Evolutionary conservation across 2,113 vertebrate genomes (phyloP), one percentile per base, ranked within the genome.

Genomic region (Scophthalmus maximus): DNA sequence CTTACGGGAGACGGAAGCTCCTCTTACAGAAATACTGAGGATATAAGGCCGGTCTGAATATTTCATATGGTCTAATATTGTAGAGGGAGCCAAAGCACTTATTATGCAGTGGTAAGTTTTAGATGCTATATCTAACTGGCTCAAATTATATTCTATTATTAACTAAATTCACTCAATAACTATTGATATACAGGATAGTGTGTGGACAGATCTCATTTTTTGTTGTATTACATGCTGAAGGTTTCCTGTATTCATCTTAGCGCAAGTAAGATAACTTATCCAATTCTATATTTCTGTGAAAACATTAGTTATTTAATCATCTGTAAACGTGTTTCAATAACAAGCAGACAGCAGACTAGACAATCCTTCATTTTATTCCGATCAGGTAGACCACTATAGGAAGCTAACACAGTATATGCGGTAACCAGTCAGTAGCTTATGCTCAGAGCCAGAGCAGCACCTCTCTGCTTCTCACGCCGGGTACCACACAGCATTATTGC

Each of bases 381-480:
- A 69, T 88, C 66, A 79, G 92, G 69, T 60, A 65, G 69, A 80
- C 78, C 66, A 78, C 55, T 77, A 80, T 79, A 79, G 77, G 65
- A 90, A 83, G 81, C 72, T 72, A 83, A 87, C 89, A 91, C 87
- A 91, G 90, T 89, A 85, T 85, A 88, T 86, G 79, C 84, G 82
- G 88, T 84, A 79, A 82, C 87, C 20, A 82, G 71, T 86, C 77
- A 73, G 30, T n/a, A 76, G 52, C 15, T 82, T 58, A 36, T 51
- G 59, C 25, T 74, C 64, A 49, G 51, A 59, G 36, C 74, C 58
- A 65, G 44, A 78, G 42, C 23, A 55, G 36, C 40, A 22, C 32
- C 51, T 65, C 44, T 75, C 58, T 76, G 29, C 44, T 60, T 61
- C 58, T 70, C 20, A 66, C 34, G n/a, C 62, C 15, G 57, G 47